A percentile compares a stretch with the other conserved stretches of the same genome.
phyloP scores from a whole-genome alignment of 2,888 invertebrate species.

The Drosophila sordidapex region DNA sequence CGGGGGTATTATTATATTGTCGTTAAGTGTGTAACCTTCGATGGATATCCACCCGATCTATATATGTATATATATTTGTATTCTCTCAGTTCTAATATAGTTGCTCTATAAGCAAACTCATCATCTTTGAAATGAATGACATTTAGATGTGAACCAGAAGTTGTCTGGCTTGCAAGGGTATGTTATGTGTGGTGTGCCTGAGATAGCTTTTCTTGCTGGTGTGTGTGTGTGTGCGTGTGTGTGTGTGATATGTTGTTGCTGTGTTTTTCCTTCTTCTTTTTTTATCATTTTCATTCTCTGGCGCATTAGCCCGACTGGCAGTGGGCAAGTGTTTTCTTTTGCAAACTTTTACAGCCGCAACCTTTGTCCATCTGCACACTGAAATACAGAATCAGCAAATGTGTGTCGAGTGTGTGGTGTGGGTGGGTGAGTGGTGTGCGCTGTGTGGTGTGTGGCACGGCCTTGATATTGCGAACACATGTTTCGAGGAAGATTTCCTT shows the following conservation, averaged over 20 bases:
- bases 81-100: background rate
- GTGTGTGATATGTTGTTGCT: conserved; percentile 2
- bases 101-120: background rate
- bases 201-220: background rate
- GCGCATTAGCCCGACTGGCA: conserved; percentile 33
- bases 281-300: conserved; percentile 44
- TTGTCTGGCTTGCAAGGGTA: background rate
- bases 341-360: conserved; percentile 56
- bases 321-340: conserved; percentile 31
- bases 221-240: background rate
- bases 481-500: conserved; percentile 79
- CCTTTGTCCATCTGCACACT: conserved; percentile 53
- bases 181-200: background rate
- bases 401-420: conserved; percentile 10
- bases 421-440: conserved; percentile 1
- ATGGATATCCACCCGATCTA: background rate
- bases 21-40: no score
- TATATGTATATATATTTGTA: accelerated
- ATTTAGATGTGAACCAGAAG: background rate
- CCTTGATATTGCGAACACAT: conserved; percentile 77
- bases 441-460: conserved; percentile 32
- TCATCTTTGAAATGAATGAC: background rate
- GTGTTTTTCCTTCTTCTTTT: conserved; percentile 9
- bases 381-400: conserved; percentile 8
- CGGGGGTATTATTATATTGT: no score